These are phyloP conservation scores for Epicampocera succincta DNA, from an alignment of 2,888 invertebrate species.

Conservation along the genomic window DNA sequence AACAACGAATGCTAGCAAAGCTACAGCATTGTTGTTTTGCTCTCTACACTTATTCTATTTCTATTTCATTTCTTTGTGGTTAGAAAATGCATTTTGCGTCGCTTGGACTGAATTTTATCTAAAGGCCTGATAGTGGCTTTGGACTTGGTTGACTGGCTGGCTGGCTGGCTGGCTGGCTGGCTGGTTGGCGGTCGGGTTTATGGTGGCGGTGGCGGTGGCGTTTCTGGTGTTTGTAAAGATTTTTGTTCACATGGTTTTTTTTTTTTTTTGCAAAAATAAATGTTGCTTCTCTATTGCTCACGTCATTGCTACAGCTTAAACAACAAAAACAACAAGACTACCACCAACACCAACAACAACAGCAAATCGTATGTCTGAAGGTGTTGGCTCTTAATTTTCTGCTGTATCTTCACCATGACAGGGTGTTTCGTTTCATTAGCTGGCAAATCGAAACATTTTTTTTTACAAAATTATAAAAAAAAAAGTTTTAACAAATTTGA, in stretches of 20 bases:
- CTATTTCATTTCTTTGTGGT: slow-evolving; percentile 29
- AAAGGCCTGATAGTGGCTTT: slow-evolving; percentile 18
- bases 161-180: too few relatives aligned
- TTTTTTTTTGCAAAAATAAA: slow-evolving; percentile 11
- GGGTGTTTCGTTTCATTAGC: slow-evolving; percentile 1
- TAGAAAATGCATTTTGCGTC: slow-evolving; percentile 20
- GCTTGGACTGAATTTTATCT: slow-evolving; percentile 27
- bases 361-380: slow-evolving; percentile 21
- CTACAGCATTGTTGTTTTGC: not conserved
- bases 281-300: slow-evolving; percentile 67
- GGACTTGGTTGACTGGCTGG: too few relatives aligned
- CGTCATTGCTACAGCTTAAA: slow-evolving; percentile 59
- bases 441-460: too few relatives aligned
- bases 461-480: too few relatives aligned
- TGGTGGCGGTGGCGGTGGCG: slow-evolving; percentile 24
- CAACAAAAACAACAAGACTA: too few relatives aligned
- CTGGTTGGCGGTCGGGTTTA: slow-evolving; percentile 6
- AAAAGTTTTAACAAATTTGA: too few relatives aligned
- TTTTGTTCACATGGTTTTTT: slow-evolving; percentile 21
- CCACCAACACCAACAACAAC: slow-evolving; percentile 15
- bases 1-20: slow-evolving; percentile 28
- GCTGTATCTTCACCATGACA: slow-evolving; percentile 58
- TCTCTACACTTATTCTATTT: slow-evolving; percentile 12
- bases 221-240: slow-evolving; percentile 17
- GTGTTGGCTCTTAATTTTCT: slow-evolving; percentile 48